Conservation (phyloP, 2,797 vertebrate species). For the Poecile montanus region DNA sequence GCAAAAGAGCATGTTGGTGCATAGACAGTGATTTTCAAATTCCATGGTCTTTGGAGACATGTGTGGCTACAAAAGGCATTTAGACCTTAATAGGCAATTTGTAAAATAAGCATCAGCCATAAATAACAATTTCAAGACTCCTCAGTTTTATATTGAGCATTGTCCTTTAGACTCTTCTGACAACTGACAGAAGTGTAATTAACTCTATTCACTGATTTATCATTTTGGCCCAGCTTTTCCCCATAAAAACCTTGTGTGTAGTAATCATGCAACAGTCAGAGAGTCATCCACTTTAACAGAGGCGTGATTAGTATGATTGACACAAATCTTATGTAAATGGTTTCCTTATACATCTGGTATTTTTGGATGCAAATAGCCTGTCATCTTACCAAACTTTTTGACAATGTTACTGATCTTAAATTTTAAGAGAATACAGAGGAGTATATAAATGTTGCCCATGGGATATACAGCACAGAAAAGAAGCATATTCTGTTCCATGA, state of each 20-base stretch:
- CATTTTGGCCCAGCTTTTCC: background rate
- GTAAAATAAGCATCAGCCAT: background rate
- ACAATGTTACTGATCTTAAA: constrained; percentile 80
- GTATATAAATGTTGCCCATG: constrained; percentile 67
- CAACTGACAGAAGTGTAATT: background rate
- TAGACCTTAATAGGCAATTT: background rate
- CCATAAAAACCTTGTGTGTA: background rate
- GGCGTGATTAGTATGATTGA: background rate
- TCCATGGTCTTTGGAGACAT: background rate
- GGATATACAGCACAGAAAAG: constrained; percentile 85
- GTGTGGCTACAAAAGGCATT: background rate
- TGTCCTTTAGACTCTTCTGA: background rate
- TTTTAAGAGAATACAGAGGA: constrained; percentile 72
- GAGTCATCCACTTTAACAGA: background rate
- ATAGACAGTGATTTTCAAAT: background rate
- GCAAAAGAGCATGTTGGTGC: background rate
- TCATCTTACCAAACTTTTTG: constrained; percentile 84
- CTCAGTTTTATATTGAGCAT: background rate
- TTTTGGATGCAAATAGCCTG: constrained; percentile 74
- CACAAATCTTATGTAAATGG: background rate
- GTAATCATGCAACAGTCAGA: background rate
- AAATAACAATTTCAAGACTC: background rate
- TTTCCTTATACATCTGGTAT: background rate
- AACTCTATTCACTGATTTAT: background rate
- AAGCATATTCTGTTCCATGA: constrained; percentile 79